Conservation (phyloP, 2,888 invertebrate species). For the Spodoptera picta region DNA sequence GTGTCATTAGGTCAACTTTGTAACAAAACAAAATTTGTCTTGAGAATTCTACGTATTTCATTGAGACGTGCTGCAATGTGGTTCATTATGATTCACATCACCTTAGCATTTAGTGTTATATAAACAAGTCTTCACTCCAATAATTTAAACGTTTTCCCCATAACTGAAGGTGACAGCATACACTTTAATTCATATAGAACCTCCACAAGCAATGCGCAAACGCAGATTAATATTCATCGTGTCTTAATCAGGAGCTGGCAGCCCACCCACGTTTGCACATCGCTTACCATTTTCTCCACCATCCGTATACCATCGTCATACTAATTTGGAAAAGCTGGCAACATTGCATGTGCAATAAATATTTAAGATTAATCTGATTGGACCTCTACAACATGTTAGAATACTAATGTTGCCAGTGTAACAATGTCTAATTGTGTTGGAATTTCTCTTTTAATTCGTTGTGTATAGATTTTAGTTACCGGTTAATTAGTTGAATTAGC, state of each 20-base stretch:
- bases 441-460: conserved; percentile 61
- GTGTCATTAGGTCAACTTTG: too few relatives aligned
- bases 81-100: too few relatives aligned
- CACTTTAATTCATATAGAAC: conserved; percentile 31
- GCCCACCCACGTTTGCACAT: conserved; percentile 85
- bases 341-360: conserved; percentile 86
- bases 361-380: conserved; percentile 88
- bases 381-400: conserved; percentile 76
- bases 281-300: conserved; percentile 82
- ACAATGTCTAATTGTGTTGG: conserved; percentile 62
- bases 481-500: conserved; percentile 48
- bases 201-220: conserved; percentile 43
- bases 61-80: too few relatives aligned
- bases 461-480: conserved; percentile 51
- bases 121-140: conserved; percentile 12
- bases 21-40: too few relatives aligned
- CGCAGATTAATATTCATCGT: conserved; percentile 82
- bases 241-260: conserved; percentile 78
- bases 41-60: too few relatives aligned
- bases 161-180: conserved; percentile 27
- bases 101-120: too few relatives aligned
- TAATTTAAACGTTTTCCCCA: conserved; percentile 25
- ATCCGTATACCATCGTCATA: conserved; percentile 85
- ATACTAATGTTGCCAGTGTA: conserved; percentile 75
- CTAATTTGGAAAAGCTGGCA: conserved; percentile 84